Evolutionary conservation across 2,888 invertebrate species (phyloP), one percentile per base, ranked within the genome.

Genomic region (Eumacrocentrus americanus): DNA sequence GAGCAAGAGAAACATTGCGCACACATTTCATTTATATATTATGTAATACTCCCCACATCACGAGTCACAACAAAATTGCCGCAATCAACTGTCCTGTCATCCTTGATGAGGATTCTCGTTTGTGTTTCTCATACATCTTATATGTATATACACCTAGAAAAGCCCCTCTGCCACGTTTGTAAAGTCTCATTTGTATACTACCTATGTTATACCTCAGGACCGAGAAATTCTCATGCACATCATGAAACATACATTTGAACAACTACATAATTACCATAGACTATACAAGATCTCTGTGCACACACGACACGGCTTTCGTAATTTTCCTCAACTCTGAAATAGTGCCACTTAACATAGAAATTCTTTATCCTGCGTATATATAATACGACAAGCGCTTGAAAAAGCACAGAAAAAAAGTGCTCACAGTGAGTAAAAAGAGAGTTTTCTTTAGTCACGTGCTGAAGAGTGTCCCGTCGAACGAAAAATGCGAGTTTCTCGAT

Each of bases 1-100:
- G 11, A 34, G 44, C 44, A 37, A 53, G 37, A 47, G 37, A 59
- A 46, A 37, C 18, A 48, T 22, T 46, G 22, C 46, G 34, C 35
- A 37, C 52, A 55, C 50, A 37, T 40, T 42, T 34, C 46, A 46
- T 38, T 40, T 50, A 18, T 35, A 9, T 51, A 34, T 23, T 58
- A 35, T 34, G 35, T 52, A 58, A 58, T 23, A 23, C 34, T 58
- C 23, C 23, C 22, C 50, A 18, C 50, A 16, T 25, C 12, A 48
- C n/a, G 29, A 29, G 18, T 37, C 29, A 29, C 35, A 51, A 51
- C n/a, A 20, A 57, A 57, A 58, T 58, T 52, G 44, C 51, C 50
- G 46, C 51, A 58, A 58, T 58, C 42, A 58, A 51, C 54, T 46
- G 58, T 16, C 51, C 14, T 51, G 58, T 44, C 35, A 42, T 58